Percentiles rank a stretch among this genome's conserved stretches.
These are phyloP conservation scores for Ptiloglossa arizonensis DNA, from an alignment of 1,140 invertebrate species.

Conservation along the genomic window DNA sequence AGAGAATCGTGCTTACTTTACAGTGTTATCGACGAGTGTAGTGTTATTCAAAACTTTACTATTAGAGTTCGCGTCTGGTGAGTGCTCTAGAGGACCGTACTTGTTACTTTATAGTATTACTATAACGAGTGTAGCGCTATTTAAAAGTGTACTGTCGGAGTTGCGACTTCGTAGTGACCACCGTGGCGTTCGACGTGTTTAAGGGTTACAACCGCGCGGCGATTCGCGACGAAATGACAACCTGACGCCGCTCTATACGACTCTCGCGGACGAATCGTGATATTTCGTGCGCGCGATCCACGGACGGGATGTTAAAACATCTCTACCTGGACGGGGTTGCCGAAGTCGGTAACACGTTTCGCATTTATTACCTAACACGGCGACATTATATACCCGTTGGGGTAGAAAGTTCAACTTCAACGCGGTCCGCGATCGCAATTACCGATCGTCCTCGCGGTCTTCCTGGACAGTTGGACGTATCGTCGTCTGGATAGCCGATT, in stretches of 20 bases:
- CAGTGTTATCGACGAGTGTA: no score
- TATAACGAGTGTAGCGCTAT: no score
- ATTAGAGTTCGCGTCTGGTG: no score
- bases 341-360: constrained; percentile 17
- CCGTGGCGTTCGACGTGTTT: background rate
- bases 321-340: background rate
- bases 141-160: no score
- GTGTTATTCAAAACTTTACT: no score
- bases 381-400: constrained; percentile 32
- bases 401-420: constrained; percentile 56
- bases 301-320: background rate
- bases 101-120: no score
- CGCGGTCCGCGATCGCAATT: constrained; percentile 43
- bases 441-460: constrained; percentile 24
- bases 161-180: no score
- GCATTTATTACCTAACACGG: constrained; percentile 51
- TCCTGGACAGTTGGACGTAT: constrained; percentile 36
- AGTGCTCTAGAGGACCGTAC: no score
- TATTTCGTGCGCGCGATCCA: background rate
- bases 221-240: background rate
- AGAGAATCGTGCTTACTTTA: no score
- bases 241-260: background rate
- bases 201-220: background rate
- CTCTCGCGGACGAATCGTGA: constrained; percentile 8
- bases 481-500: constrained; percentile 1